Evolutionary conservation across 2,113 vertebrate genomes (phyloP).

Genomic region (Rhea pennata): DNA sequence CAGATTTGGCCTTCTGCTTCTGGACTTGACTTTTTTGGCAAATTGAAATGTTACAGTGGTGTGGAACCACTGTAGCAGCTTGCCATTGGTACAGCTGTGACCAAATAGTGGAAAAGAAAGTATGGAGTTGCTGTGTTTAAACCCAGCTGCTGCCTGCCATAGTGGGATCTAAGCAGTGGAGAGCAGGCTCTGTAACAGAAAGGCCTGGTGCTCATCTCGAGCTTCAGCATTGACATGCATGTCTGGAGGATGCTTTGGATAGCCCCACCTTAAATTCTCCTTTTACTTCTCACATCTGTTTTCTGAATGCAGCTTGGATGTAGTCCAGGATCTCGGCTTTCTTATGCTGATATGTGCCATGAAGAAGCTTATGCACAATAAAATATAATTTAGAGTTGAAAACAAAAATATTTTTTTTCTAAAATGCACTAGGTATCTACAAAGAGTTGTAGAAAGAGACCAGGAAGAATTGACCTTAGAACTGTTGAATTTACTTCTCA

Average conservation of each 20-base stretch:
- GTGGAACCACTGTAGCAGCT: neutral
- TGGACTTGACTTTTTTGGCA: neutral
- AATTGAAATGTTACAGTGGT: neutral
- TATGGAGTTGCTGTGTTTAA: neutral
- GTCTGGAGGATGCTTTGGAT: neutral
- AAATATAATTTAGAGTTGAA: neutral
- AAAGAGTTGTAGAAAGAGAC: neutral
- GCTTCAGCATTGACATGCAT: neutral
- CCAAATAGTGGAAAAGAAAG: neutral
- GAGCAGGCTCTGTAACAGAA: neutral
- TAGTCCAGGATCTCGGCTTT: neutral
- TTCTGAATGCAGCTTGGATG: neutral
- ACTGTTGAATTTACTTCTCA: neutral
- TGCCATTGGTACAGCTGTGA: neutral
- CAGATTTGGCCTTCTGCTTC: neutral
- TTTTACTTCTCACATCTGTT: neutral
- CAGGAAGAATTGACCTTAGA: neutral
- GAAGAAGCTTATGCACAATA: neutral
- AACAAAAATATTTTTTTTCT: neutral
- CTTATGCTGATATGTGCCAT: neutral
- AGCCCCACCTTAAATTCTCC: accelerated
- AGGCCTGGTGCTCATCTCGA: neutral
- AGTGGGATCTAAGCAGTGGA: neutral
- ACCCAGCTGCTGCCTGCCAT: neutral
- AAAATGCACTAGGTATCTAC: neutral